Conservation (phyloP, 2,113 vertebrate genomes). For the Calidris pugnax region DNA sequence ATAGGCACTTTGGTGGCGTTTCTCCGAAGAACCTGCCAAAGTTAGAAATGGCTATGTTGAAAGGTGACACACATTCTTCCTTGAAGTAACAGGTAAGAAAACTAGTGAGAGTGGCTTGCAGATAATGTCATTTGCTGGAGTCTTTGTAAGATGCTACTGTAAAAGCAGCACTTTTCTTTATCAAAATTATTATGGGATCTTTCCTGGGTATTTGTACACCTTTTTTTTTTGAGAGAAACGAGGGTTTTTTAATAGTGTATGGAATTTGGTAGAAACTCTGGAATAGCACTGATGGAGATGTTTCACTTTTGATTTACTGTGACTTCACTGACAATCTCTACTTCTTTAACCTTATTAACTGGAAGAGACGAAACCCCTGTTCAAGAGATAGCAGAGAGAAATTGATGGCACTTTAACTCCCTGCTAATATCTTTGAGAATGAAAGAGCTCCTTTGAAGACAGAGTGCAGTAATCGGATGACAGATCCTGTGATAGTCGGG, state of each 20-base stretch:
- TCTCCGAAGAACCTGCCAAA: background rate
- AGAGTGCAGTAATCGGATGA: background rate
- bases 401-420: conserved; percentile 10
- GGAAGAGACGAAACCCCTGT: background rate
- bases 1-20: background rate
- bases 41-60: background rate
- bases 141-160: background rate
- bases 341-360: conserved; percentile 33
- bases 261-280: background rate
- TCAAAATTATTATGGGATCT: background rate
- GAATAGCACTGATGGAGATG: background rate
- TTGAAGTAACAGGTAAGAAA: background rate
- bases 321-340: background rate
- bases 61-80: accelerated
- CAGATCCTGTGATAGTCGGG: background rate
- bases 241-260: background rate
- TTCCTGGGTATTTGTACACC: background rate
- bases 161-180: background rate
- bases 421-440: conserved; percentile 8
- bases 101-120: background rate
- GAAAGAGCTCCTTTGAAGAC: conserved; percentile 20
- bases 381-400: background rate
- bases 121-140: background rate
- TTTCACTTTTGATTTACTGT: conserved; percentile 16
- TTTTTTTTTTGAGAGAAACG: background rate